These are phyloP conservation scores for Anoplopoma fimbria DNA, from an alignment of 2,113 vertebrate species.

Conservation along the genomic window DNA sequence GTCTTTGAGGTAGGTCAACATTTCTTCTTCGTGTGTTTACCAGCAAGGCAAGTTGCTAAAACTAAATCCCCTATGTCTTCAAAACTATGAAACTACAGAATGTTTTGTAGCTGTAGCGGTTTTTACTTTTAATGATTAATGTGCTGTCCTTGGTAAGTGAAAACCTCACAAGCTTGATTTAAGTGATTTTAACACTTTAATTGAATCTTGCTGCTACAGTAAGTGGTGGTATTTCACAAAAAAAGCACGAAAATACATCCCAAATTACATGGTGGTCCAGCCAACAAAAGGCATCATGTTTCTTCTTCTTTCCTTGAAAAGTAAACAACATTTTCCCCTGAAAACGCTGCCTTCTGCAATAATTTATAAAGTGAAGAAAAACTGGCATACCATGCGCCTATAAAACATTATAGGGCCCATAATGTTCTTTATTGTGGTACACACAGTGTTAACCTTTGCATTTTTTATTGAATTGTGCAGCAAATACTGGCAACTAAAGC, in stretches of 20 bases:
- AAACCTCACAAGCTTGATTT: conserved; percentile 4
- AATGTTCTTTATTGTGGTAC: not conserved
- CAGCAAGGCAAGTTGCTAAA: conserved; percentile 72
- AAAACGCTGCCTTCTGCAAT: not conserved
- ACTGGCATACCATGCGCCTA: not conserved
- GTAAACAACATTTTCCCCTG: not conserved
- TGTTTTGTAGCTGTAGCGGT: conserved; percentile 16
- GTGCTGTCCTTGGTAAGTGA: not conserved
- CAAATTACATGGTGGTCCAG: conserved; percentile 21
- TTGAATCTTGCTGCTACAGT: conserved; percentile 4
- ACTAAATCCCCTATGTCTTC: conserved; percentile 32
- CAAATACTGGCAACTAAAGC: conserved; percentile 10
- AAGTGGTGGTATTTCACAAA: not conserved
- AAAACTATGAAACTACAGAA: conserved; percentile 12
- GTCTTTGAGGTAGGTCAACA: conserved; percentile 99
- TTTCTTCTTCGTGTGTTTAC: conserved; percentile 52
- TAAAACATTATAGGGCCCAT: not conserved
- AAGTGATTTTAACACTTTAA: conserved; percentile 8
- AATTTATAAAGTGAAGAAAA: not conserved
- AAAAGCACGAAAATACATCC: conserved; percentile 11
- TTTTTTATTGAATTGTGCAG: conserved; percentile 14
- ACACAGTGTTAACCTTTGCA: conserved; percentile 6
- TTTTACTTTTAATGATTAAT: not conserved
- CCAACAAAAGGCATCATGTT: not conserved
- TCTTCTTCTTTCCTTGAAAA: conserved; percentile 5